Conservation (phyloP, 1,140 invertebrate genomes). For the Lanistes nyassanus region DNA sequence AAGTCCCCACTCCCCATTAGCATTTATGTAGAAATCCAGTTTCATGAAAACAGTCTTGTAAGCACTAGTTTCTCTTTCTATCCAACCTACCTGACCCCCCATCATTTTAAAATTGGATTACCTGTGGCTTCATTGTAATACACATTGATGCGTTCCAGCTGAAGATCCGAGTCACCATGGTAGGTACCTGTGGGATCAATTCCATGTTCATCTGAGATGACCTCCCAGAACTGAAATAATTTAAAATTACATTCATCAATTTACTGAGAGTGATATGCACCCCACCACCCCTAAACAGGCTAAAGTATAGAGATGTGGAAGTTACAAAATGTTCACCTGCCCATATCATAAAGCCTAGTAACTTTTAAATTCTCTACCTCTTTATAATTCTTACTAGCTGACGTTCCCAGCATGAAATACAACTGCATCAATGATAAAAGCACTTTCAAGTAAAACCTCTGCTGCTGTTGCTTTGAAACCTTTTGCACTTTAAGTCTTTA, state of each 20-base stretch:
- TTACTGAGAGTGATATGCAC: background rate
- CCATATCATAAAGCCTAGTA: too few relatives aligned
- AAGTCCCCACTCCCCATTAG: background rate
- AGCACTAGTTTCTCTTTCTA: background rate
- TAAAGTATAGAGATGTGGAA: too few relatives aligned
- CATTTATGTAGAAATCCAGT: background rate
- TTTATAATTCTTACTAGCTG: too few relatives aligned
- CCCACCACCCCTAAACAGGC: background rate
- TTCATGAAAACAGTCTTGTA: background rate
- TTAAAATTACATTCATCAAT: background rate
- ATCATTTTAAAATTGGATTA: conserved; percentile 74
- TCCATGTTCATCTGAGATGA: conserved; percentile 66
- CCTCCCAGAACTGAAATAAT: conserved; percentile 84
- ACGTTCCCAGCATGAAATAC: too few relatives aligned
- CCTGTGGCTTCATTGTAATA: conserved; percentile 71
- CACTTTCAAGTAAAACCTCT: too few relatives aligned
- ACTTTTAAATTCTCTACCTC: too few relatives aligned
- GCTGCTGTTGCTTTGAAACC: too few relatives aligned
- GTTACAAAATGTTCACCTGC: too few relatives aligned
- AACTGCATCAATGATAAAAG: too few relatives aligned
- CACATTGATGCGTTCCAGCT: conserved; percentile 70
- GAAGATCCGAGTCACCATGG: conserved; percentile 70
- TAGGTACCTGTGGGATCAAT: conserved; percentile 70
- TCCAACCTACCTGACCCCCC: background rate
- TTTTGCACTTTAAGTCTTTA: too few relatives aligned